Evolutionary conservation across 2,113 vertebrate species (phyloP).

Genomic region (Opisthocomus hoazin): DNA sequence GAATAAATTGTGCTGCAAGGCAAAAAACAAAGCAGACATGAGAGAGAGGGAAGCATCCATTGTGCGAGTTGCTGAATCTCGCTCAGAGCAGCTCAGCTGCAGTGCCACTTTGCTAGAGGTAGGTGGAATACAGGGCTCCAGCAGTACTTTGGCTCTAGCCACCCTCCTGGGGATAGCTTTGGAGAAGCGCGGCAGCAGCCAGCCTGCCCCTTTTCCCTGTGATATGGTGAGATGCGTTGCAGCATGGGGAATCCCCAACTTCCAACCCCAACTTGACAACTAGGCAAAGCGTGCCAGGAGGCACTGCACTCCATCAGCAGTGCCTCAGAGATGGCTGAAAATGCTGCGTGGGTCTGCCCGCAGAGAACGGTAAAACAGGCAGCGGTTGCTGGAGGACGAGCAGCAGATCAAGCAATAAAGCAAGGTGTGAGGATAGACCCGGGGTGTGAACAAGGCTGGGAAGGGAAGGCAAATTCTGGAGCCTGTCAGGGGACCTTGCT

Average conservation of each 20-base stretch:
- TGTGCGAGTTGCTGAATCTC: background rate
- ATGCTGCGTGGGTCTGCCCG: background rate
- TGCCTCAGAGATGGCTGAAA: background rate
- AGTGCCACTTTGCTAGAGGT: fast-evolving
- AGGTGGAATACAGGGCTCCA: background rate
- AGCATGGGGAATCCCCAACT: background rate
- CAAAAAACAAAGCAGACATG: background rate
- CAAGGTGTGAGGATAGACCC: background rate
- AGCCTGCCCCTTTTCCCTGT: background rate
- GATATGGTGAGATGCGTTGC: background rate
- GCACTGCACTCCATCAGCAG: background rate
- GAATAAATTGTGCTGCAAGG: background rate
- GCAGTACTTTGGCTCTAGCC: background rate
- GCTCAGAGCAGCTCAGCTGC: background rate
- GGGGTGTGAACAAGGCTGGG: background rate
- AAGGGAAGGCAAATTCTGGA: background rate
- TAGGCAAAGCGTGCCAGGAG: fast-evolving
- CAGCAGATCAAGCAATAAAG: background rate
- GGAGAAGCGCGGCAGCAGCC: background rate
- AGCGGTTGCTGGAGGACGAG: background rate
- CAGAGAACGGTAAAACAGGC: background rate
- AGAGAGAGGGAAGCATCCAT: background rate
- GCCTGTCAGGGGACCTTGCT: background rate
- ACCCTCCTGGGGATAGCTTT: background rate
- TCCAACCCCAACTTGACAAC: background rate